Conservation (phyloP, 2,888 invertebrate genomes). For the Cremastobaeus sp. region DNA sequence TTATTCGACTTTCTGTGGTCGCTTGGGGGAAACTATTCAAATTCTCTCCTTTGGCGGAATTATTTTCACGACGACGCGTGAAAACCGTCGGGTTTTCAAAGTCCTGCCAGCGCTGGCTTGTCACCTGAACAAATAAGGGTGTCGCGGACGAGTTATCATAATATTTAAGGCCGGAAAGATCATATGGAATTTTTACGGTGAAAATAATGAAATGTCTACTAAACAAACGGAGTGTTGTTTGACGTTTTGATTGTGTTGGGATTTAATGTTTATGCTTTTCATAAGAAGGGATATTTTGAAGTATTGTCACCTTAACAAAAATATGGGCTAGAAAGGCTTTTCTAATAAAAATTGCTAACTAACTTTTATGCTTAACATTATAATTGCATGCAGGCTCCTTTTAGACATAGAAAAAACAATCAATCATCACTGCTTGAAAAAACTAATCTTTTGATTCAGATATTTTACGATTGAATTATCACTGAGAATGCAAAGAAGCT, state of each 20-base stretch:
- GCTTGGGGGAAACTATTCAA: constrained; percentile 28
- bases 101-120: not conserved
- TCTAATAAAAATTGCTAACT: too few species aligned
- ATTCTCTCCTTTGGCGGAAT: constrained; percentile 22
- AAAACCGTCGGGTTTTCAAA: constrained; percentile 30
- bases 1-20: constrained; percentile 32
- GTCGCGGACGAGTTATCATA: constrained; percentile 35
- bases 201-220: constrained; percentile 31
- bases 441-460: too few species aligned
- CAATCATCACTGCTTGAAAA: too few species aligned
- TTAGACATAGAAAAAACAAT: too few species aligned
- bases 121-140: constrained; percentile 41
- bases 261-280: constrained; percentile 12
- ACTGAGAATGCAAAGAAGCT: constrained; percentile 3
- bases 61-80: constrained; percentile 31
- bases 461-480: constrained; percentile 21
- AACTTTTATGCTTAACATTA: too few species aligned
- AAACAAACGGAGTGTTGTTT: constrained; percentile 14
- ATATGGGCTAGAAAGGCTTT: too few species aligned
- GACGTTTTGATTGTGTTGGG: constrained; percentile 21
- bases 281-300: not conserved
- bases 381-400: too few species aligned
- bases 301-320: too few species aligned
- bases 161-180: constrained; percentile 39
- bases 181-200: constrained; percentile 10